phyloP scores from a whole-genome alignment of 2,888 invertebrate genomes.

The Minunthozetes semirufus region DNA sequence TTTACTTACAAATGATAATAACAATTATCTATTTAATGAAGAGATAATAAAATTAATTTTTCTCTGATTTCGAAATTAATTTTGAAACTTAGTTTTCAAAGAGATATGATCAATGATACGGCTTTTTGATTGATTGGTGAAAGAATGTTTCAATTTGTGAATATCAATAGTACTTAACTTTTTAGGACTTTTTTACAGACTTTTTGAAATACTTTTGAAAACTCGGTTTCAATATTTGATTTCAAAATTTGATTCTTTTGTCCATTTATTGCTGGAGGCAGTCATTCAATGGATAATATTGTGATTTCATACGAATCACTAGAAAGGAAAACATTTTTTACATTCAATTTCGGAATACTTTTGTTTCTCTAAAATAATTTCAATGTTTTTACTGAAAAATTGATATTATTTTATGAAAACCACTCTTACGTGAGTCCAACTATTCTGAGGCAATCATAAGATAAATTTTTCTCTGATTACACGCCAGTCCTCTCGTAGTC shows the following conservation, averaged over 20 bases:
- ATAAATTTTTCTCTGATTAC: conserved; percentile 12
- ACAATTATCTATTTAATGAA: too few relatives aligned
- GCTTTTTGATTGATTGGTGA: neutral
- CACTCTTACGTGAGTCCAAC: conserved; percentile 25
- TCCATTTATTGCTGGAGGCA: neutral
- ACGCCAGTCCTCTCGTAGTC: neutral
- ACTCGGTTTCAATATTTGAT: neutral
- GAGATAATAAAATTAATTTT: too few relatives aligned
- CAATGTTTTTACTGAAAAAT: conserved; percentile 6
- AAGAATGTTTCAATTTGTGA: neutral
- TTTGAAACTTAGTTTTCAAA: neutral
- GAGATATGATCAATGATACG: neutral
- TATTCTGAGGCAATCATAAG: conserved; percentile 17
- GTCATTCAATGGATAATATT: neutral
- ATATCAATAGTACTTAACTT: neutral
- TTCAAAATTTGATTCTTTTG: conserved; percentile 10
- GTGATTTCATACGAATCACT: neutral
- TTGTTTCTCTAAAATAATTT: conserved; percentile 15
- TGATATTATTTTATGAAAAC: neutral
- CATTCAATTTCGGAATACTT: conserved; percentile 5
- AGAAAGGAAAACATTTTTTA: neutral
- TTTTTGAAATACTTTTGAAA: neutral
- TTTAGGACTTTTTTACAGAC: too few relatives aligned
- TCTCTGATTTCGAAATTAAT: neutral
- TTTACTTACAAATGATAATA: too few relatives aligned